Evolutionary conservation across 2,888 invertebrate genomes (phyloP), one percentile per base, ranked within the genome.

Genomic region (Sphecodes monilicornis): DNA sequence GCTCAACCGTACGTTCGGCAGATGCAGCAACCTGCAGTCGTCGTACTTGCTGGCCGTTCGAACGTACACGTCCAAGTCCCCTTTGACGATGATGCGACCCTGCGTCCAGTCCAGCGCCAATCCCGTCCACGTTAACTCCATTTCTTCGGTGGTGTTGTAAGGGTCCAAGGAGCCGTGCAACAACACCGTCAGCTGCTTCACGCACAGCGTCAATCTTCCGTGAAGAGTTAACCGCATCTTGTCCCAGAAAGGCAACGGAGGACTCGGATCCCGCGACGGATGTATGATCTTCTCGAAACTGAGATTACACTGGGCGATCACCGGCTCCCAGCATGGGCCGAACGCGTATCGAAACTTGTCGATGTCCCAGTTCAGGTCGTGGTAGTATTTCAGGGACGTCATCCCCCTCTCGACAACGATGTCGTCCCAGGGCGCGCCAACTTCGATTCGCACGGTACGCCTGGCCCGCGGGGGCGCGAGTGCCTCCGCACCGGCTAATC

Each of bases 251-350:
- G 99, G 97, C 70, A 99, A 95, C 0, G 98, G 98, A 0, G 97
- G 98, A 78, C 99, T 99, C 0, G 99, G 99, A 95, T 99, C 99
- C 81, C 97, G 96, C 0, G 99, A 98, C 0, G 98, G 97, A 0
- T 98, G 96, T 5, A 97, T 96, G 26, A 98, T 98, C 94, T 98
- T 98, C 93, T 99, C 98, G 95, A 98, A 98, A 86, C 97, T 96
- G 18, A 98, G 95, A 93, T 98, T 98, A 95, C 98, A 98, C 92
- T 98, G 98, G 0, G 98, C 98, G 80, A 98, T 97, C 26, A 98
- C 98, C 0, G 99, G 99, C 93, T 99, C 99, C 99, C 99, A 99
- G 94, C 99, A 99, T 0, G 99, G 99, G 0, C 99, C 99, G 94
- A 99, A 99, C 0, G 99, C 99, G 94, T 99, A 98, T 93, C 97